Percentiles rank a stretch among this genome's conserved stretches.
Conservation (phyloP, 2,888 invertebrate genomes). For the Shargacucullia verbasci region DNA sequence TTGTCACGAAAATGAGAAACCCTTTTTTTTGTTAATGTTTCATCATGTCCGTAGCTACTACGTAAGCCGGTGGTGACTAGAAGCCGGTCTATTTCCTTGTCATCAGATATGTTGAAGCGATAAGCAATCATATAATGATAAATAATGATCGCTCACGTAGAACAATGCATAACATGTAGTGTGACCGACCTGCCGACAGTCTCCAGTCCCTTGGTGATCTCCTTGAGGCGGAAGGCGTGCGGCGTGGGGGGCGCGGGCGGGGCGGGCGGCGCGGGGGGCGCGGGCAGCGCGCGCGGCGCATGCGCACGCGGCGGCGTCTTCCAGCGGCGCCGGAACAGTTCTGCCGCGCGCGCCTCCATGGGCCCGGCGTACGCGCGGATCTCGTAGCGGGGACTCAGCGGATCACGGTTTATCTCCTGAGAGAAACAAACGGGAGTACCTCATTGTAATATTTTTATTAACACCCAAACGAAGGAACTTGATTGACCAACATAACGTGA, state of each 20-base stretch:
- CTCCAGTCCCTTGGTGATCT: conserved; percentile 96
- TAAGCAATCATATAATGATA: too few relatives aligned
- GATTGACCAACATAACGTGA: neutral
- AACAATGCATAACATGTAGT: too few relatives aligned
- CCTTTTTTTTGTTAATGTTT: too few relatives aligned
- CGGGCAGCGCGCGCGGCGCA: conserved; percentile 90
- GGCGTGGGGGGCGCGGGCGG: conserved; percentile 34
- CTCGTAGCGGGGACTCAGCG: conserved; percentile 92
- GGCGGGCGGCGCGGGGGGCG: neutral
- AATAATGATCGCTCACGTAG: too few relatives aligned
- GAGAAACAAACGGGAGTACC: neutral
- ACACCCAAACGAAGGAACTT: neutral
- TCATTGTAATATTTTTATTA: too few relatives aligned
- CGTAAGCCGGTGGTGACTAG: too few relatives aligned
- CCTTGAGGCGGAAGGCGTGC: conserved; percentile 89
- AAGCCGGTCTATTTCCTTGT: too few relatives aligned
- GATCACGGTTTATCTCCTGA: conserved; percentile 91
- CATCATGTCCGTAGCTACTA: too few relatives aligned
- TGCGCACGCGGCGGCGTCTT: conserved; percentile 92
- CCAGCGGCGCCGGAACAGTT: conserved; percentile 93
- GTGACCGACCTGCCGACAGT: conserved; percentile 91
- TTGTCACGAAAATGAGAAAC: too few relatives aligned
- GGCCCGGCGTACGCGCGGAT: conserved; percentile 97
- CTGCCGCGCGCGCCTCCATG: conserved; percentile 93
- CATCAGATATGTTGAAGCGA: too few relatives aligned